Evolutionary conservation across 2,113 vertebrate species (phyloP).

Genomic region (Raja brachyura): DNA sequence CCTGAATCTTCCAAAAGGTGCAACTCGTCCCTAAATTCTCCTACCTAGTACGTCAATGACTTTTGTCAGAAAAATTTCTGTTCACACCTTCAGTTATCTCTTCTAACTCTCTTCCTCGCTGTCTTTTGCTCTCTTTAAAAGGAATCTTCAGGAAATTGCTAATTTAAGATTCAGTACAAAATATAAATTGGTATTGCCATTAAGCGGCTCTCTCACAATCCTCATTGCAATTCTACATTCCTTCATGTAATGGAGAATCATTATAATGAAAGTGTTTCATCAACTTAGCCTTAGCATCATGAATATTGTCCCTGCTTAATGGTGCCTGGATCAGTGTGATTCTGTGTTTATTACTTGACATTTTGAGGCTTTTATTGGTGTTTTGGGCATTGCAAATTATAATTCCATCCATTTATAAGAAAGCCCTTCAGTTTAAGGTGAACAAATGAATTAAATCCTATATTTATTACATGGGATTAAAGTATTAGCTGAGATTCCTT

Average conservation of each 20-base stretch:
- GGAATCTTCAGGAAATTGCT: background rate
- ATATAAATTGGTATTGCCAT: background rate
- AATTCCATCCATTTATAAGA: constrained; percentile 11
- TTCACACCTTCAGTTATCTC: background rate
- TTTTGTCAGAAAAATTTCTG: background rate
- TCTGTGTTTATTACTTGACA: constrained; percentile 26
- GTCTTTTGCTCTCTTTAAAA: background rate
- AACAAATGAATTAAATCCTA: constrained; percentile 6
- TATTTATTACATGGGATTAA: background rate
- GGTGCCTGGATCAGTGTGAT: constrained; percentile 28
- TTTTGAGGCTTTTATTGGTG: constrained; percentile 16
- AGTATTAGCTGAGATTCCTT: background rate
- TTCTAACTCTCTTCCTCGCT: background rate
- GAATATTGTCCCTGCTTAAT: constrained; percentile 31
- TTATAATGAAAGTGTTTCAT: constrained; percentile 32
- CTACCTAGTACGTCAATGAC: background rate
- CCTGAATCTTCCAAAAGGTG: background rate
- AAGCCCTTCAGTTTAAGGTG: constrained; percentile 19
- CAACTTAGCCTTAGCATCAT: background rate
- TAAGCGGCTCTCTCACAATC: background rate
- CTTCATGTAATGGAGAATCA: background rate
- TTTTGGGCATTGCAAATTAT: constrained; percentile 12
- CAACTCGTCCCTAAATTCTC: background rate
- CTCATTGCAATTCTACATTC: constrained; percentile 14
- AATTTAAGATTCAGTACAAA: background rate